phyloP scores from a whole-genome alignment of 2,797 vertebrate species.

The Argentina silus region DNA sequence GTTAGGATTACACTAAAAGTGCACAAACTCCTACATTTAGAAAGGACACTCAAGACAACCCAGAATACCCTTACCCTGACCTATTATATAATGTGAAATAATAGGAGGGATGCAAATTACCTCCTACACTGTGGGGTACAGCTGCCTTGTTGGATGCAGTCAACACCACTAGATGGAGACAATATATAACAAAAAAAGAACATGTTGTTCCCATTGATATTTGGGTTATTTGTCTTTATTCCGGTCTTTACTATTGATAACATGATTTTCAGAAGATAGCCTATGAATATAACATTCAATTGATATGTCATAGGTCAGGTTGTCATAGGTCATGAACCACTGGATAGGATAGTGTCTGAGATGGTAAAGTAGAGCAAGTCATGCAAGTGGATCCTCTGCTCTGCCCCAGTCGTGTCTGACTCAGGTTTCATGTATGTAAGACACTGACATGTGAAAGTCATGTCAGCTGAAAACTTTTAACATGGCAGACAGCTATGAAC shows the following conservation, averaged over 20 bases:
- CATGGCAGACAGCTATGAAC: too few relatives aligned
- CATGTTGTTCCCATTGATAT: slow-evolving; percentile 45
- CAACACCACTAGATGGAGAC: slow-evolving; percentile 60
- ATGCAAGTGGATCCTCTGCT: neutral
- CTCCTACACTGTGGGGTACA: neutral
- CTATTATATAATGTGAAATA: neutral
- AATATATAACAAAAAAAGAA: slow-evolving; percentile 27
- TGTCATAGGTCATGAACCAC: neutral
- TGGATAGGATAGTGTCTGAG: neutral
- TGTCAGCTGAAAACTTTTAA: too few relatives aligned
- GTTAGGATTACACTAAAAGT: too few relatives aligned
- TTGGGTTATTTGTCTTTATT: too few relatives aligned
- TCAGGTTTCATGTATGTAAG: too few relatives aligned
- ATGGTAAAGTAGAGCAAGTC: neutral
- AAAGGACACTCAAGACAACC: too few relatives aligned
- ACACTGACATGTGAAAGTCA: too few relatives aligned
- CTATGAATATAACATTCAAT: neutral
- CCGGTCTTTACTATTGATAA: too few relatives aligned
- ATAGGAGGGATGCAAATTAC: neutral
- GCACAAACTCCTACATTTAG: too few relatives aligned
- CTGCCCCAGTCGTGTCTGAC: too few relatives aligned
- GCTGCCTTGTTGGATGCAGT: neutral
- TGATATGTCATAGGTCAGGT: neutral
- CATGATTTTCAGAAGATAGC: neutral
- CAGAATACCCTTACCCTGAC: too few relatives aligned